Conservation (phyloP, 2,888 invertebrate genomes). For the Micropterix aruncella region DNA sequence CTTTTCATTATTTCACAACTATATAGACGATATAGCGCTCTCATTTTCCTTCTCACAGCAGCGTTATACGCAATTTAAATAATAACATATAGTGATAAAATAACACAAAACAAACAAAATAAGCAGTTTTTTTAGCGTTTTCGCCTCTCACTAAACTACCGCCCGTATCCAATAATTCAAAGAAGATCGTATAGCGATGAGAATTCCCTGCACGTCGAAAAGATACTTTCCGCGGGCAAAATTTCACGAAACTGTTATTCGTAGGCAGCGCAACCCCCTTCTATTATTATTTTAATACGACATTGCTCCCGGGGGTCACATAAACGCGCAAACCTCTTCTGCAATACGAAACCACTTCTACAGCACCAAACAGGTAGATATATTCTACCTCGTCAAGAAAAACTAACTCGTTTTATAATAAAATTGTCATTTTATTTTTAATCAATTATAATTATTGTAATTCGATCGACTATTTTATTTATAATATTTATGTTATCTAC, state of each 20-base stretch:
- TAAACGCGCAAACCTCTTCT: constrained; percentile 1
- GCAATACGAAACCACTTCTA: constrained; percentile 4
- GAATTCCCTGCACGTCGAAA: no score
- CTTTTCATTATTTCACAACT: no score
- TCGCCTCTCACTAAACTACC: no score
- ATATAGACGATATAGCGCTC: no score
- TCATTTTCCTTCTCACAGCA: no score
- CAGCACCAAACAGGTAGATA: neutral
- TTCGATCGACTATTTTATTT: constrained; percentile 12
- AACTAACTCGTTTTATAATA: constrained; percentile 9
- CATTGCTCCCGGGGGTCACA: constrained; percentile 1
- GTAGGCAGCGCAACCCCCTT: neutral
- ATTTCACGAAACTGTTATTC: constrained; percentile 4
- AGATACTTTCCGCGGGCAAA: neutral
- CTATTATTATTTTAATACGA: constrained; percentile 1
- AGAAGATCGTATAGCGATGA: no score
- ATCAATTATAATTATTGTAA: constrained; percentile 13
- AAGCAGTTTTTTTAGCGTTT: no score
- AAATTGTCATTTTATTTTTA: constrained; percentile 13
- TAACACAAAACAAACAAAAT: no score
- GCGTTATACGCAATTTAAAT: no score
- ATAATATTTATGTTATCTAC: constrained; percentile 11
- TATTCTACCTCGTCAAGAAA: neutral
- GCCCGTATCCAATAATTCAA: no score
- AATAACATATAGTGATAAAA: no score